Evolutionary conservation across 2,888 invertebrate genomes (phyloP).

Genomic region (Boloria euphrosyne): DNA sequence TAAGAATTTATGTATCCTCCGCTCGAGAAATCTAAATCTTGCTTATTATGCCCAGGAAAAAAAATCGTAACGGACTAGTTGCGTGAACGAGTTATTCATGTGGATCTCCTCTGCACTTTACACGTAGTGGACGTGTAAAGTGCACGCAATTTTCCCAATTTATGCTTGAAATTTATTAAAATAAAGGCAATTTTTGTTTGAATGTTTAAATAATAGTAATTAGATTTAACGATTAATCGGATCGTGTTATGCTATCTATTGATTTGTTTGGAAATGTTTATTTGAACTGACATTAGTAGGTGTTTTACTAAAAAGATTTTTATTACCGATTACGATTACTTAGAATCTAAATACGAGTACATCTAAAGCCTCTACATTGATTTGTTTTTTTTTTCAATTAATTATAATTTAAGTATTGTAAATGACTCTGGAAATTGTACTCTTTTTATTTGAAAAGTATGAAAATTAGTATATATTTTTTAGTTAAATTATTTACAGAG

Average conservation of each 20-base stretch:
- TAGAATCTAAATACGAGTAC: too few relatives aligned
- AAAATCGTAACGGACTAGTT: constrained; percentile 54
- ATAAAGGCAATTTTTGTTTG: constrained; percentile 45
- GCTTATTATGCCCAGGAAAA: constrained; percentile 46
- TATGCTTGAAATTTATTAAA: background rate
- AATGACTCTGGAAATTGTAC: too few relatives aligned
- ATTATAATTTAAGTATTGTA: too few relatives aligned
- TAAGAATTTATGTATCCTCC: constrained; percentile 29
- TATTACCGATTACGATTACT: too few relatives aligned
- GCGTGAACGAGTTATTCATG: constrained; percentile 72
- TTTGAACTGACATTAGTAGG: background rate
- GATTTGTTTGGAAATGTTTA: constrained; percentile 16
- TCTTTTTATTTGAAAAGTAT: too few relatives aligned
- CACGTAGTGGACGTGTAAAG: too few relatives aligned
- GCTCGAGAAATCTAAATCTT: constrained; percentile 44
- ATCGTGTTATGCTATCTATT: constrained; percentile 37
- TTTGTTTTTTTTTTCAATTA: background rate
- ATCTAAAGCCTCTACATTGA: too few relatives aligned
- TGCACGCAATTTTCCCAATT: constrained; percentile 25
- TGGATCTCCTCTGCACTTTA: too few relatives aligned
- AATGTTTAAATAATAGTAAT: background rate
- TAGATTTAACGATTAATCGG: constrained; percentile 44
- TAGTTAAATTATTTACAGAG: too few relatives aligned
- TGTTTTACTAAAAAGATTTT: too few relatives aligned
- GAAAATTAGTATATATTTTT: too few relatives aligned